Percentiles rank a stretch among this genome's conserved stretches.
Evolutionary conservation across 2,888 invertebrate genomes (phyloP).

Genomic region (Epsilonema sp.): DNA sequence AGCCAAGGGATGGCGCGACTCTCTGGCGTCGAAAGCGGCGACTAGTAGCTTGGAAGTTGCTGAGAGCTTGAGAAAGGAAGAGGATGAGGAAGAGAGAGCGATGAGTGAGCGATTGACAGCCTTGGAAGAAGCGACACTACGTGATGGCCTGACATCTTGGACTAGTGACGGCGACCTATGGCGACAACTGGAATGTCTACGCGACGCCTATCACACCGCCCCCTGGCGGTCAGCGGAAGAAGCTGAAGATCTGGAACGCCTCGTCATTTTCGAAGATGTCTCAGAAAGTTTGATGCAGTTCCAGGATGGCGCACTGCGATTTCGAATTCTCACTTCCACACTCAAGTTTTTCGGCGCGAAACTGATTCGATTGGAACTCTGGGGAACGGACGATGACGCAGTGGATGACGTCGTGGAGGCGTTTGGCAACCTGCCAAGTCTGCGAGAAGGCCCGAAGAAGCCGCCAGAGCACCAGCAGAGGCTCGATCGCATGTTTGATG

Average conservation of each 20-base stretch:
- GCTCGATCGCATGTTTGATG: too few relatives aligned
- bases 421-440: too few relatives aligned
- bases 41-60: too few relatives aligned
- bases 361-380: background rate
- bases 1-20: slow-evolving; percentile 28
- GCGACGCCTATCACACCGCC: background rate
- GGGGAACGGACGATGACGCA: too few relatives aligned
- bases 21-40: too few relatives aligned
- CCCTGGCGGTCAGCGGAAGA: background rate
- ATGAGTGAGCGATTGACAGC: background rate
- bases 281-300: slow-evolving; percentile 18
- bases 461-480: too few relatives aligned
- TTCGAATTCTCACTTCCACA: background rate
- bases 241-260: slow-evolving; percentile 30
- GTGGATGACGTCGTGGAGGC: too few relatives aligned
- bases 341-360: background rate
- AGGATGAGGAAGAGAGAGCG: background rate
- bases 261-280: slow-evolving; percentile 31
- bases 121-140: too few relatives aligned
- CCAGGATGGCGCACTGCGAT: background rate
- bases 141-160: background rate
- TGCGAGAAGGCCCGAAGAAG: too few relatives aligned
- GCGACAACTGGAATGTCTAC: background rate
- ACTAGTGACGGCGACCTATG: background rate
- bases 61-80: too few relatives aligned